These are phyloP conservation scores for Lochmaea crataegi DNA, from an alignment of 2,888 invertebrate species.

Conservation along the genomic window DNA sequence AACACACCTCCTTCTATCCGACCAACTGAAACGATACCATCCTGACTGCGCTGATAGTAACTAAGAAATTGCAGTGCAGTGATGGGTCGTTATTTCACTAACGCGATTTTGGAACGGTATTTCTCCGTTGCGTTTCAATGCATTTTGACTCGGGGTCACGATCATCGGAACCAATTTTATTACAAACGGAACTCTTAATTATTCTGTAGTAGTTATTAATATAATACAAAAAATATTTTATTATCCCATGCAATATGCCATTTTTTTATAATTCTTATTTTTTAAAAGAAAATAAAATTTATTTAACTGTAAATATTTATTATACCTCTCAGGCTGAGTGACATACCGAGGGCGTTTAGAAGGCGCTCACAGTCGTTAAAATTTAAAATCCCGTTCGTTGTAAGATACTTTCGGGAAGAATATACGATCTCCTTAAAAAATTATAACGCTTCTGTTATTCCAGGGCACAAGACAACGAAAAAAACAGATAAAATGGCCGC, in stretches of 20 bases:
- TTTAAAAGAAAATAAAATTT: no score
- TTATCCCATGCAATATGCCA: background rate
- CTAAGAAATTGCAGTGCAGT: slow-evolving; percentile 47
- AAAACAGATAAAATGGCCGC: no score
- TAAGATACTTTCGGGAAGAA: no score
- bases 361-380: no score
- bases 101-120: slow-evolving; percentile 19
- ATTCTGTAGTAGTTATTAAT: background rate
- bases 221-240: background rate
- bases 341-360: no score
- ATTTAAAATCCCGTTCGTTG: no score
- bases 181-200: background rate
- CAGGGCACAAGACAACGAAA: no score
- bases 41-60: slow-evolving; percentile 49
- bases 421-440: no score
- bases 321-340: no score
- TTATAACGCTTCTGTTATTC: no score
- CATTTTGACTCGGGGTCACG: slow-evolving; percentile 7
- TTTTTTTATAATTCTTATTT: background rate
- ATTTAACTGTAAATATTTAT: no score
- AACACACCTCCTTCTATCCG: slow-evolving; percentile 49
- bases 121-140: slow-evolving; percentile 1
- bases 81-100: slow-evolving; percentile 51
- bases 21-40: slow-evolving; percentile 64
- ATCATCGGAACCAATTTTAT: background rate